Base-by-base conservation (phyloP, 2,797 vertebrate genomes). In the Platalea minor region DNA sequence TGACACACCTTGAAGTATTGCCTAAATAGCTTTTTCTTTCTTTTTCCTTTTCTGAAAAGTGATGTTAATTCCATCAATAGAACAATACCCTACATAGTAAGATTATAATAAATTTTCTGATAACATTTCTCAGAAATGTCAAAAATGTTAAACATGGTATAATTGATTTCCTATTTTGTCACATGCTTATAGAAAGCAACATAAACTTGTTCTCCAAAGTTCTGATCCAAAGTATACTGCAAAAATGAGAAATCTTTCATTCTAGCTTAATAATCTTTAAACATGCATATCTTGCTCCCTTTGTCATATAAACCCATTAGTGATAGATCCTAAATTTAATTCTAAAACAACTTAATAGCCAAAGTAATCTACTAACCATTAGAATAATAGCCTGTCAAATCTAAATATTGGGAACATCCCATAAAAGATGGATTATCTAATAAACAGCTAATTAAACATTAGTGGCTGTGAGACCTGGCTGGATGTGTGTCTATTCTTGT, bases 361-460 rank as follows among this genome's bases (percentile, higher is more conserved):
- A 89, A 94, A 89, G 81, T 86, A 97, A 91, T 93, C 64, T 88
- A 85, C 39, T 92, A 93, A 95, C 43, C 57, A 96, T 85, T 94
- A 87, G 64, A 94, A 96, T 96, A 96, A 95, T 75, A 86, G 79
- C 45, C 72, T 96, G 46, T 95, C 75, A 95, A 89, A 74, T 73
- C 39, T 86, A 77, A 88, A 92, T 89, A 63, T 48, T 89, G 31
- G 45, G 37, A 97, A 88, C 45, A 91, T 94, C 88, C 77, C 76
- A 61, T 79, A 86, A 78, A 94, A 97, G 48, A 96, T 79, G 33
- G 68, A 94, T 75, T 88, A 64, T 89, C 94, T 95, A 95, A 96
- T 96, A 94, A 95, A 48, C 83, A 93, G 17, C 76, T 94, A 94
- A 94, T 96, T 93, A 95, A 97, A 92, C 10, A 60, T 96, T 76